A percentile compares a stretch with the other conserved stretches of the same genome.
These are phyloP conservation scores for Dryococelus australis DNA, from an alignment of 2,888 invertebrate species.

Conservation along the genomic window DNA sequence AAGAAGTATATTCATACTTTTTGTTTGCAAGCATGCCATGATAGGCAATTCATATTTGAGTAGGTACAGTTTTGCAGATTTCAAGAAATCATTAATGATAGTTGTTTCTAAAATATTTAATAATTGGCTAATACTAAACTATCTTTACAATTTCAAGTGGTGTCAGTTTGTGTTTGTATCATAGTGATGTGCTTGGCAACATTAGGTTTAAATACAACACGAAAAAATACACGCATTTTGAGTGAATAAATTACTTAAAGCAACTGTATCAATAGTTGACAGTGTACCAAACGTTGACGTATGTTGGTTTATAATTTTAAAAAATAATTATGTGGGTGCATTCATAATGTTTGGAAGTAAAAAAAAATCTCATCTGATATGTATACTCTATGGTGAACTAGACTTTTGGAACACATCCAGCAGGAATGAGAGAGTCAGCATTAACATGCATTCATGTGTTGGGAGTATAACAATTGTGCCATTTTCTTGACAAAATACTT, in stretches of 20 bases:
- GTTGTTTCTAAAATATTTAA: too few relatives aligned
- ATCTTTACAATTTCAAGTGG: too few relatives aligned
- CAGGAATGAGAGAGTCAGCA: background rate
- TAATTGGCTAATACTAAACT: too few relatives aligned
- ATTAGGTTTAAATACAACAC: too few relatives aligned
- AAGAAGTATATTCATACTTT: too few relatives aligned
- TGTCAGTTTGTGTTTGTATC: too few relatives aligned
- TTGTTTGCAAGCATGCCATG: too few relatives aligned
- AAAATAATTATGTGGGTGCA: background rate
- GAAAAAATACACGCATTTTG: too few relatives aligned
- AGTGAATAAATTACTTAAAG: background rate
- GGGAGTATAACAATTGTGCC: background rate
- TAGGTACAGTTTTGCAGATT: too few relatives aligned
- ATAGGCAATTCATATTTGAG: too few relatives aligned
- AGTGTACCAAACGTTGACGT: slow-evolving; percentile 24
- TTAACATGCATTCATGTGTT: background rate
- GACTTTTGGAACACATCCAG: background rate
- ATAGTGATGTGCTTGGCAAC: too few relatives aligned
- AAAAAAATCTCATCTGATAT: background rate
- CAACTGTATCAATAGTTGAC: slow-evolving; percentile 19
- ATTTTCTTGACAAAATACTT: slow-evolving; percentile 3
- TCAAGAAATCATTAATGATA: too few relatives aligned
- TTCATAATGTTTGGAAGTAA: slow-evolving; percentile 18
- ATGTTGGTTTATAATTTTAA: background rate
- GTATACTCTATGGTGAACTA: background rate